Evolutionary conservation across 1,140 invertebrate species (phyloP), one percentile per base, ranked within the genome.

Genomic region (Nephila pilipes): DNA sequence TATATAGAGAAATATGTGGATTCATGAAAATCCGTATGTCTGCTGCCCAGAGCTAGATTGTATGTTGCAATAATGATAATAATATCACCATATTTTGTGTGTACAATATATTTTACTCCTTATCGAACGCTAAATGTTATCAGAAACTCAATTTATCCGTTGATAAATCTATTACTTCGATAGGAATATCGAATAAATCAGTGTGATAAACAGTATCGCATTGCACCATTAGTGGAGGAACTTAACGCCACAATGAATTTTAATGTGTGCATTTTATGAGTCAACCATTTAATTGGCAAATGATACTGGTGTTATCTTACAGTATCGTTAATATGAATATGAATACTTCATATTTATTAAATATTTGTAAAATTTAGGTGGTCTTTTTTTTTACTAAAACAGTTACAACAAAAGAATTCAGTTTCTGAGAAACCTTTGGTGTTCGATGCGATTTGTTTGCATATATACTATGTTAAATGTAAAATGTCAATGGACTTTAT

Each of bases 1-100:
- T 60, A 60, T 63, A 81, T 81, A 60, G 25, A 81, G 18, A 46
- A 18, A 54, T 75, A 36, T 25, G 22, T 90, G 60, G 46, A 83
- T 87, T 63, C 16, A 60, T 87, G 55, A 36, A 58, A 80, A 90
- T 54, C 54, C 57, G 89, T 83, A 83, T 54, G 89, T 91, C 60
- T 91, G 79, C 75, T 83, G 89, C 89, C 89, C 89, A 63, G 89
- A 91, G 89, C 89, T 91, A 63, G 75, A 69, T 25, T 91, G 46
- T 83, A 25, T 91, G 79, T 60, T 91, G 89, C 89, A 69, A 58
- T n/a, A 75, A 46, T 55, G n/a, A n/a, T n/a, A n/a, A 38, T 38
- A 46, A 46, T 46, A 18, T 29, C 36, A 20, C 38, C 63, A n/a
- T n/a, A 10, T 65, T 75, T 25, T 54, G 57, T 20, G 16, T 60